These are phyloP conservation scores for Charaxes varanes DNA, from an alignment of 1,140 invertebrate species.

Conservation along the genomic window DNA sequence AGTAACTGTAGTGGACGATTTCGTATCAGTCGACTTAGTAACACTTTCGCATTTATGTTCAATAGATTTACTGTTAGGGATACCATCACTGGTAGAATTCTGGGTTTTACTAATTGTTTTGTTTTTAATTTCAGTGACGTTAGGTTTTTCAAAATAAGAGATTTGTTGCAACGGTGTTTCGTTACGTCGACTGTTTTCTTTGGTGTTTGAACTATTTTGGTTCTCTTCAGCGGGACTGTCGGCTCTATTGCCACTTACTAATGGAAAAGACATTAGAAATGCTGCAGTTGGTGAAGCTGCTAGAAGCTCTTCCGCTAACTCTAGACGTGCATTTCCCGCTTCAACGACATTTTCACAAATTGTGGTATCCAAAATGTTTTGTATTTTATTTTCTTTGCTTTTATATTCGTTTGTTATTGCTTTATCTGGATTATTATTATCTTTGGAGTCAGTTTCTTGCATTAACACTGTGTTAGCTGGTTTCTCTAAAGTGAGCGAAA, in stretches of 20 bases:
- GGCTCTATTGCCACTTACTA: constrained; percentile 75
- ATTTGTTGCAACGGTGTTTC: constrained; percentile 31
- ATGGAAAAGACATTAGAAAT: constrained; percentile 83
- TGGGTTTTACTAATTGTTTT: constrained; percentile 37
- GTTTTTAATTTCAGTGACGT: constrained; percentile 29
- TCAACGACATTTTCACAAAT: constrained; percentile 73
- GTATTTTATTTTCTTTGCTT: constrained; percentile 66
- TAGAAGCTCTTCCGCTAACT: constrained; percentile 83
- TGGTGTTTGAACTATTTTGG: constrained; percentile 31
- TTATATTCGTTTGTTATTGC: constrained; percentile 33
- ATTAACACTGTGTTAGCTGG: constrained; percentile 2
- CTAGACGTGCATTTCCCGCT: constrained; percentile 76
- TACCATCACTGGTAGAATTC: constrained; percentile 11
- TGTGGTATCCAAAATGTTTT: constrained; percentile 61
- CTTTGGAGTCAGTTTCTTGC: constrained; percentile 12
- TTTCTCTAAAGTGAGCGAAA: constrained; percentile 9
- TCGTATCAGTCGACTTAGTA: constrained; percentile 32
- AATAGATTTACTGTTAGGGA: constrained; percentile 28
- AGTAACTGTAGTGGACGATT: constrained; percentile 22
- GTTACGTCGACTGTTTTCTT: constrained; percentile 40
- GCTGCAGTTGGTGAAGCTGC: constrained; percentile 86
- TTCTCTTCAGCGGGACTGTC: constrained; percentile 64
- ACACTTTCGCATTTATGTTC: constrained; percentile 37
- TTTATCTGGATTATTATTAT: constrained; percentile 29
- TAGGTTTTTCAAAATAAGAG: constrained; percentile 48